Conservation (phyloP, 2,888 invertebrate species). For the Iphiclides podalirius region DNA sequence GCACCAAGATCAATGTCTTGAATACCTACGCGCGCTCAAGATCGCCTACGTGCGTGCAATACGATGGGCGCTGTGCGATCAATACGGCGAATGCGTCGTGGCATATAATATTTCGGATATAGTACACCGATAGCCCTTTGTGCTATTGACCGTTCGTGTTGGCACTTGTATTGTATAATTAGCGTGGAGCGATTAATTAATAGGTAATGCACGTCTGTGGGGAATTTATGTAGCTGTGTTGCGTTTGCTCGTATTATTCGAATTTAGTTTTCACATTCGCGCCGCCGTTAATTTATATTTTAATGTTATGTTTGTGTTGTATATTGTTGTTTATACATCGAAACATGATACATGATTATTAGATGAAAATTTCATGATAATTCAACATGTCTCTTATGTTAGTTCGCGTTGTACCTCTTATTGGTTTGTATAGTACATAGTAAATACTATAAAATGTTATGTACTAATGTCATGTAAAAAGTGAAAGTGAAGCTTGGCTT, state of each 20-base stretch:
- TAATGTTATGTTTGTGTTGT: no score
- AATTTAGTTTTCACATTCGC: background rate
- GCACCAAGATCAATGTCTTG: conserved; percentile 67
- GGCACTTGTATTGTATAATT: conserved; percentile 68
- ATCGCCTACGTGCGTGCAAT: conserved; percentile 43
- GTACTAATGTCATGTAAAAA: no score
- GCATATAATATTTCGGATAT: conserved; percentile 36
- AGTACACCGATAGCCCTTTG: conserved; percentile 44
- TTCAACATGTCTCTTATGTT: no score
- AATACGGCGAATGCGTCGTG: conserved; percentile 44
- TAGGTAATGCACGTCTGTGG: conserved; percentile 59
- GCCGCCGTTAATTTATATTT: background rate
- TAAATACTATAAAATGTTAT: no score
- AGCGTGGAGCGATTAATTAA: conserved; percentile 73
- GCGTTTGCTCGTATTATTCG: conserved; percentile 25
- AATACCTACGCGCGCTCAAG: conserved; percentile 47
- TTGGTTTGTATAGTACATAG: no score
- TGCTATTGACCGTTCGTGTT: conserved; percentile 54
- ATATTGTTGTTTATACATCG: no score
- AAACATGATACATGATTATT: no score
- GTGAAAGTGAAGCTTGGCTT: no score
- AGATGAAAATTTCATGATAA: no score
- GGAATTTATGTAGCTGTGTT: conserved; percentile 40
- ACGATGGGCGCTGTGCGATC: conserved; percentile 37
- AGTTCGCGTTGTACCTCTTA: no score